phyloP scores from a whole-genome alignment of 2,113 vertebrate species.

The Amazona guildingii region DNA sequence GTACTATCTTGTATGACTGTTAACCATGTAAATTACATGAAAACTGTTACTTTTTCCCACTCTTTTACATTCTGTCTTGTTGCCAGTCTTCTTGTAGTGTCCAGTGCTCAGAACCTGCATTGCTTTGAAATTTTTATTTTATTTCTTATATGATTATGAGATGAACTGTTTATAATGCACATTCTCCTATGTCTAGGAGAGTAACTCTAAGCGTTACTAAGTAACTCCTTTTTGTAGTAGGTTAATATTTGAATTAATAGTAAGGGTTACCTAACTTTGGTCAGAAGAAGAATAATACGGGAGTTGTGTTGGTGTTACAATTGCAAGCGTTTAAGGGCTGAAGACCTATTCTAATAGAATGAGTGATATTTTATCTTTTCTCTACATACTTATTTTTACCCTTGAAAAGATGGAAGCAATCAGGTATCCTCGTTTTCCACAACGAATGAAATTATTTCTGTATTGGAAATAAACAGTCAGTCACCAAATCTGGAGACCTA shows the following conservation, averaged over 20 bases:
- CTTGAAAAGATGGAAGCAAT: neutral
- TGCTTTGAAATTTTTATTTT: neutral
- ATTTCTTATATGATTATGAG: neutral
- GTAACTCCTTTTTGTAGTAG: neutral
- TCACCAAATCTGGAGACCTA: neutral
- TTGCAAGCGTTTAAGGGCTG: neutral
- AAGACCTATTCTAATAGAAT: neutral
- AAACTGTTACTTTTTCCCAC: neutral
- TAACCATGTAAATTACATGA: neutral
- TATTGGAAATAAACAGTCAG: neutral
- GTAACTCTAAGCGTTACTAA: neutral
- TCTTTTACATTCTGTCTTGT: neutral
- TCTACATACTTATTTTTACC: neutral
- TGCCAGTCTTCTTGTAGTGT: neutral
- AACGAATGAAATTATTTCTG: neutral
- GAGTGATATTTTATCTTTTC: neutral
- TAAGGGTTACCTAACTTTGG: neutral
- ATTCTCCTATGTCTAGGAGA: neutral
- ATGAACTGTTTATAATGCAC: neutral
- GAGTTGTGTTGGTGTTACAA: neutral
- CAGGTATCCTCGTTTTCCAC: neutral
- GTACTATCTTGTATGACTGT: neutral
- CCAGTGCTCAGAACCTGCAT: neutral
- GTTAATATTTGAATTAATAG: neutral
- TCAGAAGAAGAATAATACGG: neutral